These are phyloP conservation scores for Formica exsecta DNA, from an alignment of 1,140 invertebrate species.

Conservation along the genomic window DNA sequence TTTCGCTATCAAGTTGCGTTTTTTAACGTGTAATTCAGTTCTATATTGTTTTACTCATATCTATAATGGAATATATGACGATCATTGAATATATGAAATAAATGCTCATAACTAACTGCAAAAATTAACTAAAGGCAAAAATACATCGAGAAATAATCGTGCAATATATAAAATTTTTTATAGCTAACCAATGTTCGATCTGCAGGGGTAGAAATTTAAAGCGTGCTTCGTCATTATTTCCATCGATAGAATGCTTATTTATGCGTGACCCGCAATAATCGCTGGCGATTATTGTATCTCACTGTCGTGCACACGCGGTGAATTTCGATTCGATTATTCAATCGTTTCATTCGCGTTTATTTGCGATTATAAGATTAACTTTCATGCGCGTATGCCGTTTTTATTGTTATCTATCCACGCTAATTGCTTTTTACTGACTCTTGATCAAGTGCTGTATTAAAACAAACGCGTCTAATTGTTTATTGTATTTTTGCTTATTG, in stretches of 20 bases:
- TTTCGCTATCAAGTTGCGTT: background rate
- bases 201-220: conserved; percentile 28
- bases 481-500: background rate
- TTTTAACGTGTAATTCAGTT: background rate
- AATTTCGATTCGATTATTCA: conserved; percentile 27
- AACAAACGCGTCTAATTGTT: background rate
- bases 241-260: conserved; percentile 46
- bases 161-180: background rate
- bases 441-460: background rate
- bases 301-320: background rate
- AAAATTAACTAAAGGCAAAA: background rate
- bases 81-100: conserved; percentile 20
- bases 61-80: background rate
- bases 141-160: background rate
- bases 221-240: background rate
- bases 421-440: background rate
- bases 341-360: conserved; percentile 46
- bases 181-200: conserved; percentile 21
- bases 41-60: background rate
- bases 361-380: conserved; percentile 49
- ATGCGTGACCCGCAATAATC: conserved; percentile 50
- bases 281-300: conserved; percentile 48
- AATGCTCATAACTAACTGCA: background rate
- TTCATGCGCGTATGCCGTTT: conserved; percentile 10
- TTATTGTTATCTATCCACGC: background rate